Conservation (phyloP, 2,888 invertebrate genomes). For the Drosophila neoperkinsi region DNA sequence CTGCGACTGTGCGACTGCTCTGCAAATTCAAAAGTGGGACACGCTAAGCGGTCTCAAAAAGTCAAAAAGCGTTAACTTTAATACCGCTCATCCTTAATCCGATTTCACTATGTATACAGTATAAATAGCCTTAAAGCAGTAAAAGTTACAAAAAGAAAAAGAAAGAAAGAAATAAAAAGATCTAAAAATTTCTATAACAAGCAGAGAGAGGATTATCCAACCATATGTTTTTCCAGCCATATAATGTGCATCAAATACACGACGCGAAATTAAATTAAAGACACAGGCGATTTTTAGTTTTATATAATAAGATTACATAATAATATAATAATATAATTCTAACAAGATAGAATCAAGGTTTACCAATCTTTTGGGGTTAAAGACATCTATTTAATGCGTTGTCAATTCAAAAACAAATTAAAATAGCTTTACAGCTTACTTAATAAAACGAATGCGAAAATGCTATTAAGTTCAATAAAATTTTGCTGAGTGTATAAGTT, state of each 20-base stretch:
- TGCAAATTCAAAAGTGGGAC: conserved; percentile 44
- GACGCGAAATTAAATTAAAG: background rate
- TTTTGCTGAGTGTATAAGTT: background rate
- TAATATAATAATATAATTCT: background rate
- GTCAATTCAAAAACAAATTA: background rate
- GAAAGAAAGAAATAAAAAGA: background rate
- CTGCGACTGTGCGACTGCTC: conserved; percentile 9
- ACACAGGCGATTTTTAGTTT: background rate
- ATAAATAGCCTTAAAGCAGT: conserved; percentile 26
- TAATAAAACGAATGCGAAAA: background rate
- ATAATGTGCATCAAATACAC: background rate
- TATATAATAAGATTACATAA: background rate
- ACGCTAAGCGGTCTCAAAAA: conserved; percentile 51
- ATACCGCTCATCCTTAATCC: conserved; percentile 21
- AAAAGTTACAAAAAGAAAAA: background rate
- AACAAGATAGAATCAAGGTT: background rate
- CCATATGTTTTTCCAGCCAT: background rate
- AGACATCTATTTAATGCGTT: background rate
- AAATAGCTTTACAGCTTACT: background rate
- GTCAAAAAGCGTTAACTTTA: conserved; percentile 64
- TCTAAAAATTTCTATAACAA: background rate
- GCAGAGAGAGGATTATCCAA: background rate
- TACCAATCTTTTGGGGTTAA: background rate
- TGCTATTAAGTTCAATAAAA: background rate
- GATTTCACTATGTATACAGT: conserved; percentile 1